Percentiles rank a stretch among this genome's conserved stretches.
Conservation (phyloP, 2,888 invertebrate species). For the Zygogramma bicolorata region DNA sequence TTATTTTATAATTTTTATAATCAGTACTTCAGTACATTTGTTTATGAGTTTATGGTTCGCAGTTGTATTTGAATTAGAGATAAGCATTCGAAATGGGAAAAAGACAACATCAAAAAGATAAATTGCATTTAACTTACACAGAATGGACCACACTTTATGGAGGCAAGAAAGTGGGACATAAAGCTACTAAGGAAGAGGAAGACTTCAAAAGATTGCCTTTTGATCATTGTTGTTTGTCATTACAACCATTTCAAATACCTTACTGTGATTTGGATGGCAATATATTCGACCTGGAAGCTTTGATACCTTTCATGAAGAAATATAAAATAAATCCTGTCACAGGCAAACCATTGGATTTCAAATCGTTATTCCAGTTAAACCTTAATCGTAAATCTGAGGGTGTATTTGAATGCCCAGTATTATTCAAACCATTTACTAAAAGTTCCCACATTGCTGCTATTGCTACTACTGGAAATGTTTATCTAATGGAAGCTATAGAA, state of each 20-base stretch:
- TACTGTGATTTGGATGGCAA: conserved; percentile 92
- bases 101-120: conserved; percentile 94
- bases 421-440: conserved; percentile 92
- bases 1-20: too few species aligned
- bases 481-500: conserved; percentile 93
- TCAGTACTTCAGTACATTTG: too few species aligned
- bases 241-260: conserved; percentile 93
- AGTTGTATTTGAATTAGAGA: too few species aligned
- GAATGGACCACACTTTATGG: conserved; percentile 93
- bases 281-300: conserved; percentile 90
- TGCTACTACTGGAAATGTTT: conserved; percentile 94
- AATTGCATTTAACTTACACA: conserved; percentile 91
- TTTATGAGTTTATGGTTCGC: too few species aligned
- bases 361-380: conserved; percentile 85
- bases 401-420: conserved; percentile 92
- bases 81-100: conserved; percentile 81
- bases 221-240: conserved; percentile 90
- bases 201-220: conserved; percentile 93
- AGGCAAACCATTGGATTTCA: conserved; percentile 87
- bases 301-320: conserved; percentile 89
- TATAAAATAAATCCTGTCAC: conserved; percentile 95
- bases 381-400: conserved; percentile 88
- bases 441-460: conserved; percentile 95
- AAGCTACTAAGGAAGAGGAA: conserved; percentile 79
- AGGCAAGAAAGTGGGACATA: conserved; percentile 79